Percentiles rank a stretch among this genome's conserved stretches.
Evolutionary conservation across 2,113 vertebrate species (phyloP).

Genomic region (Hydropotes inermis): DNA sequence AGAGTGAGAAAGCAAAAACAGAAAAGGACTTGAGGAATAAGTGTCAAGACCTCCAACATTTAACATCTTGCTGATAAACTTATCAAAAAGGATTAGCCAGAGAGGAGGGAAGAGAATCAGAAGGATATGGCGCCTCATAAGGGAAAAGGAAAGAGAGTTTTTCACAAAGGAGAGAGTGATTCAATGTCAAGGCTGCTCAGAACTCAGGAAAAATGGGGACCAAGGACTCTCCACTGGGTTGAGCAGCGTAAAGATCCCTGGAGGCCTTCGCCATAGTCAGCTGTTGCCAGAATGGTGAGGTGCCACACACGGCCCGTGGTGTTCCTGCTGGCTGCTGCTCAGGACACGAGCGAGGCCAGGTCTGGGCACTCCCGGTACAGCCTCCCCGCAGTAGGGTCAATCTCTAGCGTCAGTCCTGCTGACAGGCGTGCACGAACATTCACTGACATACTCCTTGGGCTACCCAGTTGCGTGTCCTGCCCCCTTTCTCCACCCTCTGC

Average conservation of each 20-base stretch:
- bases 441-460: neutral
- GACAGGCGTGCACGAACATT: accelerated
- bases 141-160: neutral
- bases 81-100: neutral
- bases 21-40: neutral
- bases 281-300: neutral
- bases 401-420: accelerated
- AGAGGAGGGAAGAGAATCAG: neutral
- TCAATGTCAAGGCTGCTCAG: neutral
- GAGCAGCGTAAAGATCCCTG: neutral
- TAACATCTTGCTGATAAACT: neutral
- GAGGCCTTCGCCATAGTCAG: neutral
- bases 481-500: neutral
- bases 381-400: neutral
- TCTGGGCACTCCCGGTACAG: neutral
- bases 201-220: neutral
- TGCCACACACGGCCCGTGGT: neutral
- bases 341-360: neutral
- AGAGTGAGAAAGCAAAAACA: too few relatives aligned
- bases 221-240: neutral
- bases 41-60: neutral
- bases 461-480: neutral
- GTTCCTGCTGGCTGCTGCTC: neutral
- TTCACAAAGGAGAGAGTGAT: neutral
- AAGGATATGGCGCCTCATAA: neutral